These are phyloP conservation scores for Anhinga anhinga DNA, from an alignment of 2,113 vertebrate genomes.

Conservation along the genomic window DNA sequence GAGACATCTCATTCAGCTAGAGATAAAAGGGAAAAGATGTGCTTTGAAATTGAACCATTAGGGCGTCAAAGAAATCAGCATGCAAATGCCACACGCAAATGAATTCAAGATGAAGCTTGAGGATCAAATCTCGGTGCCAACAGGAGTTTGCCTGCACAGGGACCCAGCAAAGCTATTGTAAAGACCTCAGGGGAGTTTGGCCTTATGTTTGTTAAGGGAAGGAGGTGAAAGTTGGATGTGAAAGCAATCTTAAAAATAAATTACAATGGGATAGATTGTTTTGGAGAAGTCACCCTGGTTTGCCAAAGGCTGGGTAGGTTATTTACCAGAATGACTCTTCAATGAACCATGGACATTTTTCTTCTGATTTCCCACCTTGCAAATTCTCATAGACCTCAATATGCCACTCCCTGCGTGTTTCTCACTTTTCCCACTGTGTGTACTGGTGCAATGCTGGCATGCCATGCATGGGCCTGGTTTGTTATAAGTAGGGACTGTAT, in stretches of 20 bases:
- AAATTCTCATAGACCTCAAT: neutral
- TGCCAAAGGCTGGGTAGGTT: neutral
- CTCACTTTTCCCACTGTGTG: neutral
- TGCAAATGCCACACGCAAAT: slow-evolving; percentile 73
- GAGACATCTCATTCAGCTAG: slow-evolving; percentile 78
- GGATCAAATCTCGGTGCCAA: neutral
- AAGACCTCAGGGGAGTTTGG: neutral
- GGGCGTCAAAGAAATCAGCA: slow-evolving; percentile 69
- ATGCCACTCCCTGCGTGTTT: fast-evolving
- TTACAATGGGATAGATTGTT: neutral
- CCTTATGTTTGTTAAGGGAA: neutral
- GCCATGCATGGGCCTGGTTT: neutral
- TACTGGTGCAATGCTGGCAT: neutral
- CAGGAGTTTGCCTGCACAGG: neutral
- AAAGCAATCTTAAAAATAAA: neutral
- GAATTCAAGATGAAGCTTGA: slow-evolving; percentile 62
- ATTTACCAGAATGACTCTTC: neutral
- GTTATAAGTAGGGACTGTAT: no score
- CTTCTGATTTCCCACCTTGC: neutral
- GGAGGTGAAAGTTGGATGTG: neutral
- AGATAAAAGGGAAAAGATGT: slow-evolving; percentile 79
- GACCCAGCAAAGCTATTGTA: neutral
- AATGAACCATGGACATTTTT: neutral
- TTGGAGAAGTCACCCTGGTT: neutral
- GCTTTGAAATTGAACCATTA: slow-evolving; percentile 78